phyloP scores from a whole-genome alignment of 2,113 vertebrate species.

The Pseudopipra pipra region DNA sequence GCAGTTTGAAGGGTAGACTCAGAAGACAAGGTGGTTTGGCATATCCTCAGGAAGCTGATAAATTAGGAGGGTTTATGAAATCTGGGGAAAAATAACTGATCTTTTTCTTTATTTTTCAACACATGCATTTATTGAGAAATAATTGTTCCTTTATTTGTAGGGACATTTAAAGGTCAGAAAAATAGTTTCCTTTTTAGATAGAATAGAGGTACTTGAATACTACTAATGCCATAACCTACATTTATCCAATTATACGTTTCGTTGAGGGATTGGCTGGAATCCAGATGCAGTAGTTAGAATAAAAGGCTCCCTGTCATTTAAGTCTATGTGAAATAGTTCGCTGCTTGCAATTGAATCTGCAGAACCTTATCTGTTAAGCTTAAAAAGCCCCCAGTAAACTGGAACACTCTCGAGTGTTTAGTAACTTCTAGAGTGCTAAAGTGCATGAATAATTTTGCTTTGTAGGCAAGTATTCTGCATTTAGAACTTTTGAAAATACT shows the following conservation, averaged over 20 bases:
- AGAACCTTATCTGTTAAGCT: not conserved
- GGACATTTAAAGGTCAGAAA: slow-evolving; percentile 45
- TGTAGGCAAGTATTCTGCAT: not conserved
- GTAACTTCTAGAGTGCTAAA: not conserved
- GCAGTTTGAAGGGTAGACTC: not conserved
- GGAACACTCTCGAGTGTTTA: not conserved
- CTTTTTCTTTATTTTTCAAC: not conserved
- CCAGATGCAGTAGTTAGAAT: slow-evolving; percentile 26
- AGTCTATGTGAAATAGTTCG: slow-evolving; percentile 8
- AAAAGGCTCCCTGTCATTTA: slow-evolving; percentile 25
- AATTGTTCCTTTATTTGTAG: slow-evolving; percentile 22
- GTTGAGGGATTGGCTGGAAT: slow-evolving; percentile 22
- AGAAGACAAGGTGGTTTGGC: not conserved
- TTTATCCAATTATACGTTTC: slow-evolving; percentile 58
- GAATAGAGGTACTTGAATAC: not conserved
- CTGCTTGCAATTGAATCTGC: not conserved
- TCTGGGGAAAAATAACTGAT: not conserved
- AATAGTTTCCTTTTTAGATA: slow-evolving; percentile 37
- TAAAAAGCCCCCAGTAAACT: not conserved
- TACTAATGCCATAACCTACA: slow-evolving; percentile 46
- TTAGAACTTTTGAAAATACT: not conserved
- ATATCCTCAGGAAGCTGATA: not conserved
- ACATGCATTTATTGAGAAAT: slow-evolving; percentile 17
- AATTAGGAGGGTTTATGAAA: not conserved
- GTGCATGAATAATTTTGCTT: not conserved